These are phyloP conservation scores for Prinia subflava DNA, from an alignment of 2,113 vertebrate species.

Conservation along the genomic window DNA sequence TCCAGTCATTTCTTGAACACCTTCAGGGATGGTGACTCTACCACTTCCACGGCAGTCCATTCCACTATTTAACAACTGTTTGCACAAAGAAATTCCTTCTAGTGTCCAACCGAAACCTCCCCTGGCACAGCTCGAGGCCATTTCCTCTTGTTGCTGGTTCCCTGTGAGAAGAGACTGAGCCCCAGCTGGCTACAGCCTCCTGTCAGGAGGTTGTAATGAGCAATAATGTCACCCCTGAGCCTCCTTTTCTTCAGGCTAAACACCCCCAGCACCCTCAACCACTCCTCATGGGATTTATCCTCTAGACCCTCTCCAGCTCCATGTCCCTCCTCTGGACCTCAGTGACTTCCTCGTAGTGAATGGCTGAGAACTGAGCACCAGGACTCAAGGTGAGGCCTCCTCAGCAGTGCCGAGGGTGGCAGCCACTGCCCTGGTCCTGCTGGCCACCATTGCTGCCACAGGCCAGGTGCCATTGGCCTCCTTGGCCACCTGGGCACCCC, in stretches of 20 bases:
- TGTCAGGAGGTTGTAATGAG: neutral
- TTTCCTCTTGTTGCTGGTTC: neutral
- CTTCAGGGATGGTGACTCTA: neutral
- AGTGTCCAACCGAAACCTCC: neutral
- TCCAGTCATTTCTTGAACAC: neutral
- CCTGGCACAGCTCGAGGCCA: neutral
- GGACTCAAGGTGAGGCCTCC: neutral
- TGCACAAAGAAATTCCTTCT: neutral
- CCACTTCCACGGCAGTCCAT: neutral
- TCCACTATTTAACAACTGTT: neutral
- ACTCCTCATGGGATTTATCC: neutral
- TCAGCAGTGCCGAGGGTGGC: fast-evolving
- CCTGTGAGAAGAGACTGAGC: neutral
- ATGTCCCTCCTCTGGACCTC: neutral
- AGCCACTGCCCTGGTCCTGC: neutral
- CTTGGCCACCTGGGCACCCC: neutral
- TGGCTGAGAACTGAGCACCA: fast-evolving
- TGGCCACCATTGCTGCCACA: neutral
- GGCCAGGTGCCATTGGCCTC: neutral
- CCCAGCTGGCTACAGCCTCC: neutral
- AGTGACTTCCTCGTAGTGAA: neutral
- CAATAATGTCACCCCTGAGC: neutral
- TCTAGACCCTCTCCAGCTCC: neutral
- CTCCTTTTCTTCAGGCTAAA: neutral
- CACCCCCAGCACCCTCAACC: neutral